These are phyloP conservation scores for Leptobrachium leishanense DNA, from an alignment of 2,113 vertebrate genomes.

Conservation along the genomic window DNA sequence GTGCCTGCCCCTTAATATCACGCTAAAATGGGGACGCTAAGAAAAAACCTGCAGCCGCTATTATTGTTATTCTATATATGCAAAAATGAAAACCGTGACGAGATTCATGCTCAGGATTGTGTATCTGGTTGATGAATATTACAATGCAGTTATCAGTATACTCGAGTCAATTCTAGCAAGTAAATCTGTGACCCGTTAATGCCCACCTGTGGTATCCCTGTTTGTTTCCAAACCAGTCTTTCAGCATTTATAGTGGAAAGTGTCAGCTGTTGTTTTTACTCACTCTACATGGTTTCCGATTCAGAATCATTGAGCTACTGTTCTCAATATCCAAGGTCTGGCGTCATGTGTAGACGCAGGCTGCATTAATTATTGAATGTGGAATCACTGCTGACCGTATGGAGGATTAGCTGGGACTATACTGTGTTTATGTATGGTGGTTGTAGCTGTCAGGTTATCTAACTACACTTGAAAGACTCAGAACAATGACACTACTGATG, in stretches of 20 bases:
- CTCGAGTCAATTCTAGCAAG: too few species aligned
- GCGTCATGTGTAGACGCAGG: slow-evolving; percentile 31
- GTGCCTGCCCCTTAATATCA: too few species aligned
- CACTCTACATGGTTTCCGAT: slow-evolving; percentile 5
- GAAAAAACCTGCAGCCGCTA: too few species aligned
- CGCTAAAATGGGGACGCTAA: too few species aligned
- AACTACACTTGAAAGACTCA: slow-evolving; percentile 63
- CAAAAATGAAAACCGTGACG: too few species aligned
- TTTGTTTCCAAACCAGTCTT: too few species aligned
- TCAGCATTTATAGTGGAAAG: background rate
- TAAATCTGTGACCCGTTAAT: too few species aligned
- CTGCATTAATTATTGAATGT: slow-evolving; percentile 49
- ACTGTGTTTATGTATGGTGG: slow-evolving; percentile 67
- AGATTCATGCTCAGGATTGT: too few species aligned
- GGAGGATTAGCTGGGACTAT: slow-evolving; percentile 66
- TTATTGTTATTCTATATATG: too few species aligned
- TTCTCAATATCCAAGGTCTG: slow-evolving; percentile 34
- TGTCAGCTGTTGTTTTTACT: background rate
- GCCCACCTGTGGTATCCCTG: too few species aligned
- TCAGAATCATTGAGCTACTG: slow-evolving; percentile 52
- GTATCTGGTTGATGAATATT: too few species aligned
- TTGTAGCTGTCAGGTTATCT: slow-evolving; percentile 71
- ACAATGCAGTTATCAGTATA: too few species aligned
- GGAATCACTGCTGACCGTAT: slow-evolving; percentile 62
- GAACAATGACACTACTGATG: slow-evolving; percentile 73